phyloP scores from a whole-genome alignment of 2,797 vertebrate species.

The Danio tinwini region DNA sequence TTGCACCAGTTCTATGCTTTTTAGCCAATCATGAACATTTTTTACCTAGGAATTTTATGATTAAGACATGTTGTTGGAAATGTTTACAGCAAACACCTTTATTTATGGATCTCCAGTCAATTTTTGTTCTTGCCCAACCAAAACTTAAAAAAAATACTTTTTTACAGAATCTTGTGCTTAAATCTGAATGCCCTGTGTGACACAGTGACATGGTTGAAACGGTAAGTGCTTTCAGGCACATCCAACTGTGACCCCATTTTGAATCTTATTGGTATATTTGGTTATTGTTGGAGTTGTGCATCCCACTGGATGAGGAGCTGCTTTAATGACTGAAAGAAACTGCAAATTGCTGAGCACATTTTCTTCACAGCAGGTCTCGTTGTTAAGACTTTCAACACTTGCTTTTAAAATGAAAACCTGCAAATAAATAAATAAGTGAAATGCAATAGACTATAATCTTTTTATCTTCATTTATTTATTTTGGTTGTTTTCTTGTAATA shows the following conservation, averaged over 20 bases:
- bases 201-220: background rate
- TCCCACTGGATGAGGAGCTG: background rate
- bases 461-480: background rate
- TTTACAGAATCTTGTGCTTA: background rate
- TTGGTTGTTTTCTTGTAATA: background rate
- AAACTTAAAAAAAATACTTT: background rate
- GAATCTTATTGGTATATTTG: background rate
- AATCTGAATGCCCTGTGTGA: background rate
- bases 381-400: background rate
- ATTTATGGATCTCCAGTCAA: background rate
- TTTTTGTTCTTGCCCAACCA: background rate
- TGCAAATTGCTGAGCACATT: background rate
- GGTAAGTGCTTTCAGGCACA: background rate
- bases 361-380: background rate
- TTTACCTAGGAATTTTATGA: background rate
- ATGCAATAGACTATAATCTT: background rate
- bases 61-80: background rate
- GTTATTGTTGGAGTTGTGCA: background rate
- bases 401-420: background rate
- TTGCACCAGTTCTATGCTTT: background rate
- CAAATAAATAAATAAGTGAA: background rate
- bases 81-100: no score
- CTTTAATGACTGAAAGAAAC: background rate
- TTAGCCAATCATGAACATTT: background rate
- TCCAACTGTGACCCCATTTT: background rate